These are phyloP conservation scores for Anoplius nigerrimus DNA, from an alignment of 2,888 invertebrate species.

Conservation along the genomic window DNA sequence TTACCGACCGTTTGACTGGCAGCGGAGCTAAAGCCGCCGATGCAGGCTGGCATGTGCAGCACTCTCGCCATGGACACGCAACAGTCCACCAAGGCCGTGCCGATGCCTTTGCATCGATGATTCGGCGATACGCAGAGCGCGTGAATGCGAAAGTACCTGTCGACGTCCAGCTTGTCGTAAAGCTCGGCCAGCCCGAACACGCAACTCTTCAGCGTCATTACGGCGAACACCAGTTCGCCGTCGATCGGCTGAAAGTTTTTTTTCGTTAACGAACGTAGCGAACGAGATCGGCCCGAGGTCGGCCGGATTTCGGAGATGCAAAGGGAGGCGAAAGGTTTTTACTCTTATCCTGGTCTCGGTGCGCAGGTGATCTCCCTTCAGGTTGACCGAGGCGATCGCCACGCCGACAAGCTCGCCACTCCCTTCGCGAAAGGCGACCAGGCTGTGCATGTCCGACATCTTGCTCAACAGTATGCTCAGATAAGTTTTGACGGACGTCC, in stretches of 20 bases:
- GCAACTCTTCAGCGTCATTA: constrained; percentile 31
- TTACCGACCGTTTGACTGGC: constrained; percentile 52
- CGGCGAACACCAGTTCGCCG: constrained; percentile 28
- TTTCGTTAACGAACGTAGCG: too few species aligned
- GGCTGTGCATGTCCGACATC: constrained; percentile 39
- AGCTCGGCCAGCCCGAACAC: constrained; percentile 15
- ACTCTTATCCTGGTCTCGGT: not conserved
- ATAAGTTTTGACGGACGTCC: constrained; percentile 32
- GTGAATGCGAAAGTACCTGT: constrained; percentile 41
- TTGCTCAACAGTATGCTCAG: constrained; percentile 30
- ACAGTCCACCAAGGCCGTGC: constrained; percentile 50
- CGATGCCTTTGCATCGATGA: constrained; percentile 49
- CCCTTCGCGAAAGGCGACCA: constrained; percentile 57
- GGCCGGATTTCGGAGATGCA: not conserved
- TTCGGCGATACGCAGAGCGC: constrained; percentile 43
- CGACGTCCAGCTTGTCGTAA: constrained; percentile 22
- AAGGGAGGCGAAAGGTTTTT: not conserved
- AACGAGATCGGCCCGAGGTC: too few species aligned
- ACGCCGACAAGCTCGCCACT: constrained; percentile 51
- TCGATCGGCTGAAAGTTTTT: not conserved
- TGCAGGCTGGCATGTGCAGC: constrained; percentile 30
- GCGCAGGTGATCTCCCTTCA: constrained; percentile 17
- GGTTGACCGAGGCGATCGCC: constrained; percentile 35
- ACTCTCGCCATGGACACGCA: constrained; percentile 42
- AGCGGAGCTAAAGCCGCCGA: constrained; percentile 51